These are phyloP conservation scores for Macroramphosus scolopax DNA, from an alignment of 2,797 vertebrate species.

Conservation along the genomic window DNA sequence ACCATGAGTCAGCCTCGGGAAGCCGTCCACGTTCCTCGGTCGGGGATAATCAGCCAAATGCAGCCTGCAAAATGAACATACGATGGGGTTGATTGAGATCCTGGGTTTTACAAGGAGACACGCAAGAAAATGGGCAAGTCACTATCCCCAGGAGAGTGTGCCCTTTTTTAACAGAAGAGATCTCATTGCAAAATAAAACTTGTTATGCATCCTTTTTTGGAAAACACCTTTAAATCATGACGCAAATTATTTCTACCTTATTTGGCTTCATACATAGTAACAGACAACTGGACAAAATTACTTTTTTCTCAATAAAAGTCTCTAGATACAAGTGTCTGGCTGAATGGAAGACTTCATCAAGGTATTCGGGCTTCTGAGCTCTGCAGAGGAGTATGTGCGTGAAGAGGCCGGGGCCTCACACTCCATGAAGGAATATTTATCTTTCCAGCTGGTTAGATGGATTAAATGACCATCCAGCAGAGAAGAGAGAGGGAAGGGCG, in stretches of 20 bases:
- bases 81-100: slow-evolving; percentile 40
- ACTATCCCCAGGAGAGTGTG: too few relatives aligned
- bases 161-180: too few relatives aligned
- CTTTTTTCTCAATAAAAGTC: too few relatives aligned
- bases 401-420: slow-evolving; percentile 70
- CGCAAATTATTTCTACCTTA: not conserved
- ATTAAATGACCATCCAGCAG: slow-evolving; percentile 76
- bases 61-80: slow-evolving; percentile 64
- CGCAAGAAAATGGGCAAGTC: too few relatives aligned
- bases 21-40: slow-evolving; percentile 66
- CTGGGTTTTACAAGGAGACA: too few relatives aligned
- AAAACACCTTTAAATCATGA: slow-evolving; percentile 4
- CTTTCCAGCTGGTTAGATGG: slow-evolving; percentile 78
- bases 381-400: slow-evolving; percentile 59
- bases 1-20: slow-evolving; percentile 77
- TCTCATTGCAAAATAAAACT: too few relatives aligned
- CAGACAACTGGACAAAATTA: too few relatives aligned
- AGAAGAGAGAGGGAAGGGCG: slow-evolving; percentile 46
- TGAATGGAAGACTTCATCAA: slow-evolving; percentile 62
- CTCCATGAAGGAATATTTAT: slow-evolving; percentile 77
- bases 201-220: not conserved
- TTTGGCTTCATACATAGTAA: too few relatives aligned
- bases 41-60: slow-evolving; percentile 61
- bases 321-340: slow-evolving; percentile 49
- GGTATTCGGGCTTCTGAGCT: slow-evolving; percentile 45